Evolutionary conservation across 2,113 vertebrate genomes (phyloP), one percentile per base, ranked within the genome.

Genomic region (Oplegnathus fasciatus): DNA sequence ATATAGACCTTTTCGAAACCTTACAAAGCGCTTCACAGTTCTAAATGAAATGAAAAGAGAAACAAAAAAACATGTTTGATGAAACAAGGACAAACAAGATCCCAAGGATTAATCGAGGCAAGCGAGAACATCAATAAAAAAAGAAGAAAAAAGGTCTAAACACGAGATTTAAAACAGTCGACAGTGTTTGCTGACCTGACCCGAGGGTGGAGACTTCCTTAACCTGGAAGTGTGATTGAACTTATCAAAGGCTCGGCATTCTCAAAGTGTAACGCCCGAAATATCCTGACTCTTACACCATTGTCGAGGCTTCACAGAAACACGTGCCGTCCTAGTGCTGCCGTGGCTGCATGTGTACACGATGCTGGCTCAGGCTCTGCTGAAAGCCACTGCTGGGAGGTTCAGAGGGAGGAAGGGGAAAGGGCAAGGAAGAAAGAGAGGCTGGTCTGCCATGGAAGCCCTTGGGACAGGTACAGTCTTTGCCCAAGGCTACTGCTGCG

Each of bases 391-490:
- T 1, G 48, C 71, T 52, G 60, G 48, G 71, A 70, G 82, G 52
- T 66, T 72, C 34, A 65, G 10, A 78, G 28, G 65, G 79, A 71
- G 37, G 65, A 80, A 76, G 55, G 72, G 30, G 18, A 54, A 77
- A 71, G 80, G 83, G 28, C 62, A 80, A 26, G 62, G 55, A 60
- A 71, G 64, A 75, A 32, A 74, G 75, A n/a, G 20, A 52, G 67
- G 75, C 34, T 30, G 44, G 71, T 55, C 52, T 58, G 42, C 42
- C 40, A 69, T 50, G 64, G 28, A 85, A 48, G 48, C 88, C 88
- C 76, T 26, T 30, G 79, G 87, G 90, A 84, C 37, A 44, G 58
- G 86, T 58, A 77, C 86, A 70, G 67, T 66, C 58, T 86, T 75
- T 58, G 75, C 85, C 78, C 37, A 9, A 75, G 84, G 88, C 90